Base-by-base conservation (phyloP, 2,797 vertebrate genomes). In the Sebastes reedi region DNA sequence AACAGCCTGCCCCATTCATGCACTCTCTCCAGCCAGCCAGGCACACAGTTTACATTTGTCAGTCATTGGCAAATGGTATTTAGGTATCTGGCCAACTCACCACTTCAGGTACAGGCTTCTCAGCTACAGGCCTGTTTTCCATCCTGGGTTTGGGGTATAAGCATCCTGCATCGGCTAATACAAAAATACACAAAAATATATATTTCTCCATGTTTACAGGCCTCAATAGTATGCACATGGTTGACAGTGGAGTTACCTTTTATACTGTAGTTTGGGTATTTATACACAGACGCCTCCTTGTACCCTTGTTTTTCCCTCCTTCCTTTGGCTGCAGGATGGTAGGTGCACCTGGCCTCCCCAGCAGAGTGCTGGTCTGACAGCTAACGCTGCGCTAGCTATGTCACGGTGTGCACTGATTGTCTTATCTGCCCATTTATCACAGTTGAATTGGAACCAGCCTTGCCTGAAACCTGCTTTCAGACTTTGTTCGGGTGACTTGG, bases 391-490 rank as follows among this genome's bases (percentile, higher is more conserved):
- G 22, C 93, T 94, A 95, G 24, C 93, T 94, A 95, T 96, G 97
- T 97, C 97, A 95, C 92, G 86, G 96, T 95, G 96, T 95, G 96
- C 97, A 95, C 97, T 97, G 97, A 98, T 98, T 97, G 97, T 97
- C 97, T 98, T 98, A 98, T 98, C 97, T 97, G 97, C 96, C 97
- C 96, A 98, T 99, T 98, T 98, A 97, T 98, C 97, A 98, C 97
- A 99, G 97, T 97, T 98, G 97, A 97, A 96, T 98, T 98, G 97
- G 97, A 95, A 97, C 96, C 97, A 97, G 96, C 95, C 97, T 97
- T 97, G 97, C 97, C 97, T 98, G 97, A 98, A 98, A 97, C 95
- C 94, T 96, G 91, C 96, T 96, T 90, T 96, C 95, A 96, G 92
- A 90, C 88, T 90, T 96, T 95, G 95, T 96, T 95, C 96, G 95